These are phyloP conservation scores for Drosophila asahinai DNA, from an alignment of 1,140 invertebrate species.

Conservation along the genomic window DNA sequence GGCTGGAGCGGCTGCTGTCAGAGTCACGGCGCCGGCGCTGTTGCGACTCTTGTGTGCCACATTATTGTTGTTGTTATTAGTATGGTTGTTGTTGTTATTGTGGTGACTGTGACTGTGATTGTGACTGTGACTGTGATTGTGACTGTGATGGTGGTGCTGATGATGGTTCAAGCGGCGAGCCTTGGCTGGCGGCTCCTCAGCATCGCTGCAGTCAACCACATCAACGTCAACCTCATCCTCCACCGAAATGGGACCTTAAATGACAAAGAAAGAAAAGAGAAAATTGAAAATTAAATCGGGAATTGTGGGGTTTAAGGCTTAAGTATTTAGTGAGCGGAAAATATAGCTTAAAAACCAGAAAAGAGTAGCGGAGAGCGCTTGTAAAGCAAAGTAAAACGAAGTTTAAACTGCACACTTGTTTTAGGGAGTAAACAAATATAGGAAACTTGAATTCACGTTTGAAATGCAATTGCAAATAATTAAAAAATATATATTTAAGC, in stretches of 20 bases:
- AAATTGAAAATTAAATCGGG: slow-evolving; percentile 55
- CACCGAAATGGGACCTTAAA: slow-evolving; percentile 84
- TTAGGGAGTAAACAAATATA: background rate
- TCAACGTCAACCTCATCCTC: slow-evolving; percentile 86
- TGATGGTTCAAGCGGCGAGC: slow-evolving; percentile 74
- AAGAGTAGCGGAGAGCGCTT: background rate
- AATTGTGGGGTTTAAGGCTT: slow-evolving; percentile 17
- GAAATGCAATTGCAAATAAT: background rate
- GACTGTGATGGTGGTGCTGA: slow-evolving; percentile 59
- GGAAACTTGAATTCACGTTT: background rate
- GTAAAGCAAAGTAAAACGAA: too few relatives aligned
- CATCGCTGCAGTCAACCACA: slow-evolving; percentile 87
- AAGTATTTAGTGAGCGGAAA: slow-evolving; percentile 5
- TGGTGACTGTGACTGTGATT: slow-evolving; percentile 54
- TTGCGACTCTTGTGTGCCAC: slow-evolving; percentile 65
- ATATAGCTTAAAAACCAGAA: background rate
- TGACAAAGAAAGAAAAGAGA: slow-evolving; percentile 42
- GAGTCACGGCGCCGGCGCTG: slow-evolving; percentile 52
- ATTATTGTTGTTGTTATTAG: slow-evolving; percentile 61
- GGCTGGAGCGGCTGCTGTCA: slow-evolving; percentile 21
- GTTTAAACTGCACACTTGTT: background rate
- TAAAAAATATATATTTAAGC: background rate
- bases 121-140: slow-evolving; percentile 48
- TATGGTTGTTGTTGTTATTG: slow-evolving; percentile 48
- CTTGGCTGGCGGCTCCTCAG: slow-evolving; percentile 79